These are phyloP conservation scores for Melangyna quadrimaculata DNA, from an alignment of 2,888 invertebrate genomes.

Conservation along the genomic window DNA sequence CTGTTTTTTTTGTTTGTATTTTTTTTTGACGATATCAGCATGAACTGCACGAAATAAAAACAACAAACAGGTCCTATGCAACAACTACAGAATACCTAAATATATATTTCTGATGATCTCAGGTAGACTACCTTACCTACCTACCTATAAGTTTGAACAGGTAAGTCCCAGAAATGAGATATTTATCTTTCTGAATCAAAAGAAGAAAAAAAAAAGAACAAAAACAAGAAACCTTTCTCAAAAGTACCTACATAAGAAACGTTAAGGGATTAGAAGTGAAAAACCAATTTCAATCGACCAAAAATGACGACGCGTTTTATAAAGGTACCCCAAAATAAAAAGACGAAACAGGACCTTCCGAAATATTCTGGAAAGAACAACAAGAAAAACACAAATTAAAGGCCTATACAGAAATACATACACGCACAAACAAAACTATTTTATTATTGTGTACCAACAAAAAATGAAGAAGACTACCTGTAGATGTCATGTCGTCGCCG, in stretches of 20 bases:
- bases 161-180: constrained; percentile 40
- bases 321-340: neutral
- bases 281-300: constrained; percentile 4
- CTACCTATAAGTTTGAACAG: constrained; percentile 1
- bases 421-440: neutral
- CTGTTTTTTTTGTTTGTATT: constrained; percentile 26
- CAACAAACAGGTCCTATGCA: constrained; percentile 19
- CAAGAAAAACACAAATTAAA: constrained; percentile 20
- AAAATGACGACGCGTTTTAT: neutral
- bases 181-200: constrained; percentile 62
- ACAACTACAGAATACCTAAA: neutral
- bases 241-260: neutral
- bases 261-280: constrained; percentile 45
- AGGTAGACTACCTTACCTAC: constrained; percentile 36
- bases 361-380: constrained; percentile 32
- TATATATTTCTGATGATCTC: constrained; percentile 10
- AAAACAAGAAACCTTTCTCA: constrained; percentile 26
- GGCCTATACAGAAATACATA: constrained; percentile 19
- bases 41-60: constrained; percentile 33
- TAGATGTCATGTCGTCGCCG: constrained; percentile 1
- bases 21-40: constrained; percentile 10
- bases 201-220: constrained; percentile 19
- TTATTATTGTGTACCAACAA: neutral
- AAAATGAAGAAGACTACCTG: constrained; percentile 50
- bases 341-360: constrained; percentile 54